phyloP scores from a whole-genome alignment of 2,888 invertebrate species.

The Antheraea yamamai region DNA sequence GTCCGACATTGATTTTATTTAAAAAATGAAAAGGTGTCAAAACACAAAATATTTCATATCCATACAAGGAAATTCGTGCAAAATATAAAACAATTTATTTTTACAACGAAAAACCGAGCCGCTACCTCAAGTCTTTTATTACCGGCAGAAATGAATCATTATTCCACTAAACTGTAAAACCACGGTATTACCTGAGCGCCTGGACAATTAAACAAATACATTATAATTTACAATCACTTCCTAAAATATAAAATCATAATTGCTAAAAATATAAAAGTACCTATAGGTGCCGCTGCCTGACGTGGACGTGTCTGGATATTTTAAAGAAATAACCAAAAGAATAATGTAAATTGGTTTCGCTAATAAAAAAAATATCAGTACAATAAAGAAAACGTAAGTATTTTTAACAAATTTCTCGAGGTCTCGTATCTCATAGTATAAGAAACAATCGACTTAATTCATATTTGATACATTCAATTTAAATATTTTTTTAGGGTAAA shows the following conservation, averaged over 20 bases:
- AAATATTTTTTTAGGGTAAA: background rate
- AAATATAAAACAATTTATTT: background rate
- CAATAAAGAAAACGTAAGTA: no score
- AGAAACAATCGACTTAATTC: no score
- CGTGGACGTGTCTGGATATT: background rate
- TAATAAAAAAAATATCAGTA: no score
- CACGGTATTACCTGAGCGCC: conserved; percentile 1
- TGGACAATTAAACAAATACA: background rate
- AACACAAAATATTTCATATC: background rate
- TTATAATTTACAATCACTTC: conserved; percentile 1
- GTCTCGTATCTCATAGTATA: no score
- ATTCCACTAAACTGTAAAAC: background rate
- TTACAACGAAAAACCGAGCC: background rate
- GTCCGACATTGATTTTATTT: no score
- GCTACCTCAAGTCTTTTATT: background rate
- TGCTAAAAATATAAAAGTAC: background rate
- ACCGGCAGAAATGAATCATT: background rate
- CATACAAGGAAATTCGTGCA: background rate
- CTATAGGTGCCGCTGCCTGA: background rate
- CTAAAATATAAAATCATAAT: background rate
- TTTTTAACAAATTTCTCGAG: no score
- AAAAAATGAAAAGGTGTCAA: background rate
- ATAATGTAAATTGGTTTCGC: no score
- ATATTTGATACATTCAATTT: no score
- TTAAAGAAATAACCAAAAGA: no score